Evolutionary conservation across 1,140 invertebrate species (phyloP).

Genomic region (Leptopilina boulardi): DNA sequence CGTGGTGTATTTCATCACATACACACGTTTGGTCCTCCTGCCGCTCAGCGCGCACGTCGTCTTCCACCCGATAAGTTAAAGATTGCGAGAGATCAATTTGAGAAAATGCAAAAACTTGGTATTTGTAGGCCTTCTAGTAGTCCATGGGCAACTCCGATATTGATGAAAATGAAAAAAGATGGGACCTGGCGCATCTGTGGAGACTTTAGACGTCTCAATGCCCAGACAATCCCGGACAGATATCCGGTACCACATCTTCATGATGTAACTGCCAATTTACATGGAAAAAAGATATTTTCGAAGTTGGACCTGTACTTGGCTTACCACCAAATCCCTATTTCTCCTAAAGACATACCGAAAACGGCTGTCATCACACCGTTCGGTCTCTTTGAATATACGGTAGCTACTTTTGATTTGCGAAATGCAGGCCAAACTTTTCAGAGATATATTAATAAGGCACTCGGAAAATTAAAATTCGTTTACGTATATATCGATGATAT

Average conservation of each 20-base stretch:
- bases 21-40: background rate
- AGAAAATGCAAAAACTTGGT: constrained; percentile 4
- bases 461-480: constrained; percentile 35
- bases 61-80: constrained; percentile 48
- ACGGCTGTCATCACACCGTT: constrained; percentile 62
- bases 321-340: constrained; percentile 66
- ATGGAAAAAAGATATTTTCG: constrained; percentile 63
- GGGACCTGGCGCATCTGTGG: constrained; percentile 53
- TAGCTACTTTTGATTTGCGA: constrained; percentile 24
- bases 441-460: constrained; percentile 3
- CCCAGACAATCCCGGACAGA: constrained; percentile 59
- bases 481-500: constrained; percentile 51
- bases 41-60: background rate
- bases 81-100: constrained; percentile 36
- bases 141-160: constrained; percentile 32
- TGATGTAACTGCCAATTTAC: constrained; percentile 59
- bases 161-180: constrained; percentile 39
- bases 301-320: constrained; percentile 70
- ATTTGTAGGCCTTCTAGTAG: constrained; percentile 36
- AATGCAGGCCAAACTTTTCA: constrained; percentile 39
- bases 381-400: constrained; percentile 46
- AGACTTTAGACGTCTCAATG: constrained; percentile 68
- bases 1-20: background rate
- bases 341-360: constrained; percentile 46
- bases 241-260: constrained; percentile 60